Percentiles rank a stretch among this genome's conserved stretches.
Evolutionary conservation across 2,888 invertebrate species (phyloP).

Genomic region (Melanophora roralis): DNA sequence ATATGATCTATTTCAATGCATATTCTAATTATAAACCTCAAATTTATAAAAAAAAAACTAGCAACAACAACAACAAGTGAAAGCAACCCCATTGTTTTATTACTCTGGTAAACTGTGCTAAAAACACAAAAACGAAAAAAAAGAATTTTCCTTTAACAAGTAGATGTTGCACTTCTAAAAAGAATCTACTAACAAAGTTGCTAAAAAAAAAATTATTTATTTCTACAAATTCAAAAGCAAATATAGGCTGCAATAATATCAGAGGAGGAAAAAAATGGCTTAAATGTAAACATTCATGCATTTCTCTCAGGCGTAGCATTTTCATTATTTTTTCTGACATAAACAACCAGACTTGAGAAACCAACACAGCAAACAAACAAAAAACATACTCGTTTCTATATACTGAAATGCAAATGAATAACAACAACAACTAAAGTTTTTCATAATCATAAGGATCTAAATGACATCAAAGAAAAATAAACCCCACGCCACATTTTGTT

Average conservation of each 20-base stretch:
- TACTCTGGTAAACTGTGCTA: neutral
- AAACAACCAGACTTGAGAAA: neutral
- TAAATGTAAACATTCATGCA: slow-evolving; percentile 47
- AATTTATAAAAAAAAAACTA: neutral
- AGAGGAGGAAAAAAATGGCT: slow-evolving; percentile 27
- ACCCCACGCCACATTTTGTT: slow-evolving; percentile 1
- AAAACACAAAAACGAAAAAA: neutral
- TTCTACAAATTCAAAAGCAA: neutral
- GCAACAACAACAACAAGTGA: slow-evolving; percentile 1
- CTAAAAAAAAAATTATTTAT: neutral
- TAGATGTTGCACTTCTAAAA: neutral
- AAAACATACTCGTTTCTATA: neutral
- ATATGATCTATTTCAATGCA: no score
- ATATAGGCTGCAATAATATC: slow-evolving; percentile 33
- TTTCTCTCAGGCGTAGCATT: slow-evolving; percentile 57
- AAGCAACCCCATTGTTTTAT: neutral
- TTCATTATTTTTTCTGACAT: slow-evolving; percentile 51
- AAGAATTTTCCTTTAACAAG: slow-evolving; percentile 5
- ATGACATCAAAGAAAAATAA: slow-evolving; percentile 42
- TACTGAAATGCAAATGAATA: slow-evolving; percentile 5
- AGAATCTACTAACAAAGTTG: slow-evolving; percentile 2
- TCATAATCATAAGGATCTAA: slow-evolving; percentile 60
- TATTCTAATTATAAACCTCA: no score
- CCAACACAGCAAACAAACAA: slow-evolving; percentile 6
- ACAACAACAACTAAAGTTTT: slow-evolving; percentile 24